Evolutionary conservation across 37 sponge, comb jelly and placozoan genomes (phyloP).

Genomic region (Geodia barretti): DNA sequence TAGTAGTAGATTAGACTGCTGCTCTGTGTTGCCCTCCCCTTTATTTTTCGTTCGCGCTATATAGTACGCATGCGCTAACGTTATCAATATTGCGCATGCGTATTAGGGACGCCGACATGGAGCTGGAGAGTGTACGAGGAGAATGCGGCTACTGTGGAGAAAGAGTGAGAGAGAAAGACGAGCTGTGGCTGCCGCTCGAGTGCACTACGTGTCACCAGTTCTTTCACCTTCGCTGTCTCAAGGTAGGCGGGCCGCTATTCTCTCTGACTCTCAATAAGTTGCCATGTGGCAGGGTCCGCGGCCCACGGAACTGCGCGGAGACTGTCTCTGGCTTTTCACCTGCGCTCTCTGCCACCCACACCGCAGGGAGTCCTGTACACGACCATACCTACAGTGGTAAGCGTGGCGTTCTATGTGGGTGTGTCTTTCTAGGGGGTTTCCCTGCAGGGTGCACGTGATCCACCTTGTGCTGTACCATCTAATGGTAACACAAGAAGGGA

Average conservation of each 20-base stretch:
- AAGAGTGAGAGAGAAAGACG: conserved; percentile 1
- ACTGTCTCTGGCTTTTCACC: conserved; percentile 37
- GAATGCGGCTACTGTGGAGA: conserved; percentile 52
- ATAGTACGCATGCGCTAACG: too few relatives aligned
- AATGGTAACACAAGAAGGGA: conserved; percentile 33
- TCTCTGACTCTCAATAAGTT: conserved; percentile 29
- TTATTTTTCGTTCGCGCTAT: too few relatives aligned
- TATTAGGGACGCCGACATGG: too few relatives aligned
- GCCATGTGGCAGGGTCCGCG: conserved; percentile 9
- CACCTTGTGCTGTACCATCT: conserved; percentile 75
- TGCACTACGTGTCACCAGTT: conserved; percentile 30
- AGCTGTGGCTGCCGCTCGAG: conserved; percentile 43
- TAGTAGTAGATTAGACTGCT: too few relatives aligned
- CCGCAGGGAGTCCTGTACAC: conserved; percentile 33
- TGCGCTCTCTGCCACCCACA: conserved; percentile 33
- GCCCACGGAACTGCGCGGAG: conserved; percentile 46
- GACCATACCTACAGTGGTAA: conserved; percentile 57
- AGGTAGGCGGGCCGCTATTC: conserved; percentile 26
- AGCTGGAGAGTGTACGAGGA: neutral
- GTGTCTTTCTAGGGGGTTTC: neutral
- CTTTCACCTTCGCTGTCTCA: conserved; percentile 48
- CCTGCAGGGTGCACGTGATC: conserved; percentile 69
- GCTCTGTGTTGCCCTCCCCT: too few relatives aligned
- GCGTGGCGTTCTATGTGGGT: neutral
- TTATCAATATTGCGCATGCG: too few relatives aligned